Evolutionary conservation across 2,888 invertebrate genomes (phyloP), one percentile per base, ranked within the genome.

Genomic region (Cheilosia soror): DNA sequence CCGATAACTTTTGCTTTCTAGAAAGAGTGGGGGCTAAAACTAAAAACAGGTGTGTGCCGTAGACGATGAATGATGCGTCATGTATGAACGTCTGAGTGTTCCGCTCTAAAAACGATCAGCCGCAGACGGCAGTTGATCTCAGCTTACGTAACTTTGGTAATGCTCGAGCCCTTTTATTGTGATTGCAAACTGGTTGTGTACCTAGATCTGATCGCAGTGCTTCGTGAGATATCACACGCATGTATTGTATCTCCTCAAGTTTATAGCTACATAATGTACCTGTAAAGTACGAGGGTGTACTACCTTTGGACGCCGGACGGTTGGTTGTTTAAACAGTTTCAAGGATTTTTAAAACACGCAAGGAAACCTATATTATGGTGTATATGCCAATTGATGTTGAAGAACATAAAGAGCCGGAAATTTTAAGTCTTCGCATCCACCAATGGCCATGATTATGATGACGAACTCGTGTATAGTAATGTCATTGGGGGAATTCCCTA

Each of bases 1-100:
- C 37, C 57, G 53, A 47, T 76, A 31, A 44, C 75, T 76, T 76
- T 76, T 58, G 65, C 75, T 76, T 65, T 75, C 75, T 40, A 49
- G 5, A 42, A 31, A 13, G 11, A 51, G 47, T 51, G 20, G 11
- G 9, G 33, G 20, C 20, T 7, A 15, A 20, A n/a, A 44, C n/a
- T 11, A 31, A 25, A 20, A 11, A 6, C 63, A 55, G 62, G 20
- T 40, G 20, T 42, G 49, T 49, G 9, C n/a, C 15, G n/a, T 7
- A 53, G 33, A 47, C 27, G 25, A n/a, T 37, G 47, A 76, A n/a
- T 37, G 47, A 76, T 76, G 75, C 58, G 75, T 76, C 75, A 75
- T 33, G 47, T 33, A 25, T 65, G 20, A 57, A 40, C 7, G 49
- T 47, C 29, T 27, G 27, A n/a, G 11, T 53, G 57, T 66, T 58